Conservation (phyloP, 2,888 invertebrate genomes). For the Mayetiola destructor region DNA sequence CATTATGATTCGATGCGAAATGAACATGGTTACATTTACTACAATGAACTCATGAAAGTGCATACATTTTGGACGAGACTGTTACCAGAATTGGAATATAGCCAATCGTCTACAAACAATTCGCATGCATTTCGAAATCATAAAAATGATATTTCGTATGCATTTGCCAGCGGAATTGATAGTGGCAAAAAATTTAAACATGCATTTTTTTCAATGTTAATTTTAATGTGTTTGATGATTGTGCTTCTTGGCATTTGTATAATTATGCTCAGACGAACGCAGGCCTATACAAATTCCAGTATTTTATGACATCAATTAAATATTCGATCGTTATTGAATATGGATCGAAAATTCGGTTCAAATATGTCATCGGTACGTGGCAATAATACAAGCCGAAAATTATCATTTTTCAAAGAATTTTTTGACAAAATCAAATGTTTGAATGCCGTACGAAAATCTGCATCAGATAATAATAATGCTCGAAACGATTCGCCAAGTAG, state of each 20-base stretch:
- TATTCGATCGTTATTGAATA: constrained; percentile 26
- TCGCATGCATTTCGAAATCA: neutral
- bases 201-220: constrained; percentile 33
- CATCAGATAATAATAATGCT: constrained; percentile 20
- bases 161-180: neutral
- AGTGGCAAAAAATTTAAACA: constrained; percentile 28
- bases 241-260: constrained; percentile 31
- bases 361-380: neutral
- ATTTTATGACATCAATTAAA: constrained; percentile 32
- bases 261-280: constrained; percentile 29
- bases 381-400: neutral
- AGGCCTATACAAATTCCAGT: constrained; percentile 22
- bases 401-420: neutral
- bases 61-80: constrained; percentile 32
- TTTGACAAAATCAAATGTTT: neutral
- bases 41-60: constrained; percentile 28
- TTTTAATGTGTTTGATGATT: constrained; percentile 28
- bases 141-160: neutral
- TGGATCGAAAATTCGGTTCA: neutral
- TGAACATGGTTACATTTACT: constrained; percentile 24
- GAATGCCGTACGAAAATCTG: neutral
- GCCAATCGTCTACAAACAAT: neutral
- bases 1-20: constrained; percentile 17
- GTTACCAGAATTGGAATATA: constrained; percentile 23
- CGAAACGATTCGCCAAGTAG: constrained; percentile 23